Base-by-base conservation (phyloP, 1,140 invertebrate genomes). In the Panulirus ornatus region DNA sequence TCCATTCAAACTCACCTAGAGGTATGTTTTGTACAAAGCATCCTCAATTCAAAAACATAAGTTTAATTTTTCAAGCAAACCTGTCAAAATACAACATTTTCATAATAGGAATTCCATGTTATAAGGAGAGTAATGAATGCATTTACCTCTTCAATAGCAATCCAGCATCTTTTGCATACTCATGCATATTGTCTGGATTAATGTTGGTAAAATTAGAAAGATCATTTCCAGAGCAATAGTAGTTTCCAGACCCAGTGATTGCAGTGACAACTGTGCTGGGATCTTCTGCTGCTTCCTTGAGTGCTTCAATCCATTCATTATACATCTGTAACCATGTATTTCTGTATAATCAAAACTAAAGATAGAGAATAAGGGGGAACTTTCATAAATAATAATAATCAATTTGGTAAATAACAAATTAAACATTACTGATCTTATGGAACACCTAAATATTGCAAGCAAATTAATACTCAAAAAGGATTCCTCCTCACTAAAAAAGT, bases 191-290 rank as follows among this genome's bases (percentile, higher is more conserved):
- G 16, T 93, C 93, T 9, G 92, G 90, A n/a, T 47, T 34, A 44
- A 94, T 91, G 88, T 93, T 93, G 16, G 93, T 92, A 92, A 95
- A 95, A 92, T 95, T 95, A 70, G 93, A 93, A n/a, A 99, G 94
- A 93, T 99, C 98, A 95, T 97, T 98, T 36, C 98, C 98, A 94
- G 97, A 97, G 88, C 96, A 96, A 93, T 96, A 99, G 93, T 96
- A 98, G 82, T 97, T 95, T 42, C 97, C 97, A 84, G 95, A 94
- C 27, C 97, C 97, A 51, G 97, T 97, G 9, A 98, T 92, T 22
- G 96, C 96, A 47, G 96, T 95, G 19, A 96, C 93, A 0, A 94
- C 93, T 63, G 97, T 95, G 40, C 94, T 92, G 73, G 96, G 94
- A 94, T 98, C 95, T 40, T 94, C 93, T 42, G 95, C 95, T 70